Evolutionary conservation across 2,113 vertebrate genomes (phyloP).

Genomic region (Bungarus multicinctus): DNA sequence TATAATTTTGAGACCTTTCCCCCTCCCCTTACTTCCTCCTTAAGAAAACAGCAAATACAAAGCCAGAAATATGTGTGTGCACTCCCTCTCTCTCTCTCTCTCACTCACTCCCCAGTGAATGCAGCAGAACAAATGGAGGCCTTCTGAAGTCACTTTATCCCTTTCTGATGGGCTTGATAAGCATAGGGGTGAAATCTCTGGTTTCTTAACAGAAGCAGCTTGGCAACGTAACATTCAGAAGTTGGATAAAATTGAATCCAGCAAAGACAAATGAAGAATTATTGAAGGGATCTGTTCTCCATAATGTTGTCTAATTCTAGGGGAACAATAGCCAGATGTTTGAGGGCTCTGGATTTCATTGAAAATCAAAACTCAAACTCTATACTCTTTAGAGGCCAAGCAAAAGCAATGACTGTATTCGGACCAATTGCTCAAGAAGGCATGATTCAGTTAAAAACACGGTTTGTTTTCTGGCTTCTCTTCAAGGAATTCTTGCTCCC

Average conservation of each 20-base stretch:
- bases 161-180: neutral
- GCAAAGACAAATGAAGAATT: neutral
- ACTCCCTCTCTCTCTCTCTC: neutral
- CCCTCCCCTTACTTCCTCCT: neutral
- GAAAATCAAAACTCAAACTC: neutral
- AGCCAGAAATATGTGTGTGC: neutral
- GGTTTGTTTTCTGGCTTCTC: neutral
- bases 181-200: neutral
- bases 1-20: neutral
- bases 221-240: neutral
- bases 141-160: neutral
- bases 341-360: neutral
- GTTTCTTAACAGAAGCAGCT: neutral
- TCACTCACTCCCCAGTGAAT: neutral
- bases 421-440: neutral
- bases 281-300: neutral
- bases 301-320: neutral
- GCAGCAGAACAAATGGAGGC: neutral
- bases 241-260: neutral
- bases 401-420: neutral
- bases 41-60: conserved; percentile 16
- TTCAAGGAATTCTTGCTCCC: neutral
- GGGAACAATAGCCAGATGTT: neutral
- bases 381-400: neutral
- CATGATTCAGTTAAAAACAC: neutral